Evolutionary conservation across 2,888 invertebrate species (phyloP), one percentile per base, ranked within the genome.

Genomic region (Epinotia ramella): DNA sequence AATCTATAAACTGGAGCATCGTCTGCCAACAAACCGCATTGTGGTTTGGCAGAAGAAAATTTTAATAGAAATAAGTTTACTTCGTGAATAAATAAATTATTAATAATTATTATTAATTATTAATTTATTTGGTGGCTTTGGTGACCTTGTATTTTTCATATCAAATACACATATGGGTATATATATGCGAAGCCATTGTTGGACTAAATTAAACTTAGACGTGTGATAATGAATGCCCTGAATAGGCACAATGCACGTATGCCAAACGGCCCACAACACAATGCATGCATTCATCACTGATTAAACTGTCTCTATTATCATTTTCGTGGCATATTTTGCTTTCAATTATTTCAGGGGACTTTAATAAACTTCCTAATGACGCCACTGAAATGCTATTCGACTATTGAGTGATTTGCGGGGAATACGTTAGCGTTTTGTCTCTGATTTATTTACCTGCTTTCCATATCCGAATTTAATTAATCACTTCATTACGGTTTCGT

Each of bases 251-350:
- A 89, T 87, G 81, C 85, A 79, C 78, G 79, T 81, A 83, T 83
- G 83, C 71, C 67, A 53, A 70, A 65, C 28, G 57, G 64, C 69
- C 44, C 62, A 83, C 82, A 84, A 84, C 84, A 89, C 88, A 90
- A 89, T 89, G 87, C 84, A 85, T 82, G 84, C 87, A 87, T 89
- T 88, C 88, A 86, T 75, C 78, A 80, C 81, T 70, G 46, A 73
- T 76, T 72, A 68, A 68, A 75, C 69, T 69, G 77, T 73, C 65
- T 62, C 70, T 72, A 60, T 68, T 73, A 75, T 70, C 64, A 74
- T 72, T 72, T 75, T 65, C 33, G 20, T 70, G 18, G 53, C 53
- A 72, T 72, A 76, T 76, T 72, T 71, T 24, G 65, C 70, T 40
- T 59, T 11, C 57, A 66, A 71, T 75, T 56, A 62, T 65, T 67